phyloP scores from a whole-genome alignment of 2,888 invertebrate genomes.

The Sipha maydis region DNA sequence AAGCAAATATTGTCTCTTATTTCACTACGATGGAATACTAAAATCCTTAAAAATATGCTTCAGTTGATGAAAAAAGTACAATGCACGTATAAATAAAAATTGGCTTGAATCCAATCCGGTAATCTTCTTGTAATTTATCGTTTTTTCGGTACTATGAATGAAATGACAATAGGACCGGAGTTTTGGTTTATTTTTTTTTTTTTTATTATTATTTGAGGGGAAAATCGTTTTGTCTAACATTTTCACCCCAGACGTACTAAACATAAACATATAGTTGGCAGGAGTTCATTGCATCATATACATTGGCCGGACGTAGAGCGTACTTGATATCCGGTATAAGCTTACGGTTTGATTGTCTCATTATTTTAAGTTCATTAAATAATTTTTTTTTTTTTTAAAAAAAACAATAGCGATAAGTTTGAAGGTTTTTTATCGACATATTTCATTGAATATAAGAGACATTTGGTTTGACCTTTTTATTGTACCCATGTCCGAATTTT shows the following conservation, averaged over 20 bases:
- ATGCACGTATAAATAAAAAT: constrained; percentile 55
- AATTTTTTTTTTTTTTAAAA: no score
- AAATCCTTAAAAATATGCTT: constrained; percentile 56
- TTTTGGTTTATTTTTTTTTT: constrained; percentile 53
- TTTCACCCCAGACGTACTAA: constrained; percentile 12
- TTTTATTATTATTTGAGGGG: constrained; percentile 37
- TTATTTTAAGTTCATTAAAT: constrained; percentile 42
- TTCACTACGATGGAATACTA: constrained; percentile 4
- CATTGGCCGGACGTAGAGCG: constrained; percentile 7
- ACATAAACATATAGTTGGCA: constrained; percentile 57
- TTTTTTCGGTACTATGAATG: constrained; percentile 53
- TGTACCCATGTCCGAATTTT: no score
- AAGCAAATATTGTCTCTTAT: background rate
- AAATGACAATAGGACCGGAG: constrained; percentile 56
- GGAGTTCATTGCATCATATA: constrained; percentile 29
- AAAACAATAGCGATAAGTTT: constrained; percentile 23
- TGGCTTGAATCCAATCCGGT: constrained; percentile 56
- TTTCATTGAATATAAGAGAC: background rate
- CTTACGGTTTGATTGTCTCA: constrained; percentile 35
- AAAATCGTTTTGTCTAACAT: constrained; percentile 60
- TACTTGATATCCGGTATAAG: constrained; percentile 41
- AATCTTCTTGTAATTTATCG: constrained; percentile 60
- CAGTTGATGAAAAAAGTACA: constrained; percentile 47
- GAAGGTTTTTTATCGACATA: background rate
- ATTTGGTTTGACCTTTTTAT: no score